Evolutionary conservation across 1,140 invertebrate species (phyloP), one percentile per base, ranked within the genome.

Genomic region (Adoxophyes honmai): DNA sequence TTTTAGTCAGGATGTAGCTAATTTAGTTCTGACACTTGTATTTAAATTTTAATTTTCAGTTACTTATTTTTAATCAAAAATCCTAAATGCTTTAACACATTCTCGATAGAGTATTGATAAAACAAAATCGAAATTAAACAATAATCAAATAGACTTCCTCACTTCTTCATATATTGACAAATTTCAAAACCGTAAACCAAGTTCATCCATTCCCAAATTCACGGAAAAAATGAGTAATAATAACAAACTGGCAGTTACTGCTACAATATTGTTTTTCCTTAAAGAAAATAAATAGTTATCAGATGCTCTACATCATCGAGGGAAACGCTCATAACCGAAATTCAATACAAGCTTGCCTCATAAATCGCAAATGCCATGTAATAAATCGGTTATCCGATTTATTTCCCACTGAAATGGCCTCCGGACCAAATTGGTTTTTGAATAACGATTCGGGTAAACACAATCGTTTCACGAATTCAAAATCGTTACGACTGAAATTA

Each of bases 361-460:
- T 71, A 68, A 72, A 73, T 76, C 76, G 70, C 63, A 62, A 63
- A 28, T 71, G 68, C 70, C 55, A 28, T 28, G 59, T 63, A 67
- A 74, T 59, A 70, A 75, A 75, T 68, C 67, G 66, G 61, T 66
- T 76, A 71, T 71, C 65, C 67, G 65, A 71, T 73, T 76, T 68
- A 76, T 75, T 67, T 70, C 63, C 53, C 54, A 64, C 21, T 28
- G 21, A 28, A 28, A n/a, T n/a, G n/a, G n/a, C n/a, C n/a, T 72
- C 67, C 67, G 67, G 62, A 60, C 64, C 65, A 73, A 78, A 80
- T 81, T 78, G 78, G 71, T 78, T 73, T 76, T 81, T 73, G 71
- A 78, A 78, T 76, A 72, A 75, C 64, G 65, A 52, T 57, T 59
- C 64, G 66, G 53, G 59, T 68, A 71, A 66, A 64, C 59, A 61